phyloP scores from a whole-genome alignment of 2,113 vertebrate genomes.

The Pycnonotus jocosus region DNA sequence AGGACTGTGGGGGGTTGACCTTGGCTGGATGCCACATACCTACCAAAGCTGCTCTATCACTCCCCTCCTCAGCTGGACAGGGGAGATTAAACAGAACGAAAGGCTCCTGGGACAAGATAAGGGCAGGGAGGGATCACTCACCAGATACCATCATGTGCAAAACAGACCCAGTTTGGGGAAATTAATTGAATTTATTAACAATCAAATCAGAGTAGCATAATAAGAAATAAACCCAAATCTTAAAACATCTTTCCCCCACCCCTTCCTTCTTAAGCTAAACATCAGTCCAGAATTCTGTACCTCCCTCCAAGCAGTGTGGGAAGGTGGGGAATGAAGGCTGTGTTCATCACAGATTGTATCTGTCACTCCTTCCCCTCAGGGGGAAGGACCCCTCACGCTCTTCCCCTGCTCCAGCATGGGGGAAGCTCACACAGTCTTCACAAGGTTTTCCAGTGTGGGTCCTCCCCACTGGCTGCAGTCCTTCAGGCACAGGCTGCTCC shows the following conservation, averaged over 20 bases:
- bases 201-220: background rate
- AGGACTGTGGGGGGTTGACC: background rate
- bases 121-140: background rate
- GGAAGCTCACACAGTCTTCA: background rate
- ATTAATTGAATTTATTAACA: background rate
- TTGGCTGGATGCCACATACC: background rate
- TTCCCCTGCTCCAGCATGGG: background rate
- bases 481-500: background rate
- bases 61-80: background rate
- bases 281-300: background rate
- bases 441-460: background rate
- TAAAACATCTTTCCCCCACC: background rate
- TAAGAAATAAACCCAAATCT: background rate
- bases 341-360: background rate
- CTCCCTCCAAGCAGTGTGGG: fast-evolving
- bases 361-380: background rate
- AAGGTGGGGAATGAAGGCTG: too few relatives aligned
- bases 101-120: background rate
- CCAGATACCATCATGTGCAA: background rate
- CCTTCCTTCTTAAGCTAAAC: background rate
- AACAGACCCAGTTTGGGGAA: background rate
- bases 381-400: background rate
- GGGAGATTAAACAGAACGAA: background rate
- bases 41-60: background rate
- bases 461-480: background rate